Conservation (phyloP, 2,888 invertebrate genomes). For the Drosophila meridiana region DNA sequence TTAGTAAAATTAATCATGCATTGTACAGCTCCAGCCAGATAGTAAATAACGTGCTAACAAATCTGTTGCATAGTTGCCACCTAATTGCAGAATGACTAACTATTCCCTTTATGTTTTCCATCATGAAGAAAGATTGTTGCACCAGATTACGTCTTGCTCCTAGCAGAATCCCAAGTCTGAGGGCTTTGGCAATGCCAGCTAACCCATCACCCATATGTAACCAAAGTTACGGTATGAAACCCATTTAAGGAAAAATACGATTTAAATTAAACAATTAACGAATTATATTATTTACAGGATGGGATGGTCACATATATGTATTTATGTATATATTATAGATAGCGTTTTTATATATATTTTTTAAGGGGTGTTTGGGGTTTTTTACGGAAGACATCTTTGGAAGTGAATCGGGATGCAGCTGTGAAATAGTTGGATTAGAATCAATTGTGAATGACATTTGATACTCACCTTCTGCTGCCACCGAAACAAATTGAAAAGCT, state of each 20-base stretch:
- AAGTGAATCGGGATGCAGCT: constrained; percentile 24
- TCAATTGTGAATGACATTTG: background rate
- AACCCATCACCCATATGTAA: too few species aligned
- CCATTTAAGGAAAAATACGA: background rate
- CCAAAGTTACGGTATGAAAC: background rate
- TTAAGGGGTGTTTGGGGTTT: constrained; percentile 25
- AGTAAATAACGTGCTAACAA: background rate
- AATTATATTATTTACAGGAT: constrained; percentile 2
- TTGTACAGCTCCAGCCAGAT: too few species aligned
- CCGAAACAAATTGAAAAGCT: constrained; percentile 28
- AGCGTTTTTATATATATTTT: background rate
- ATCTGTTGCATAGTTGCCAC: too few species aligned
- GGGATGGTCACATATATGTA: background rate
- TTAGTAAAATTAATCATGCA: too few species aligned
- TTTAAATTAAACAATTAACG: background rate
- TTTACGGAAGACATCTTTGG: constrained; percentile 41
- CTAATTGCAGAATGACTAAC: too few species aligned
- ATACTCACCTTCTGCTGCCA: constrained; percentile 28
- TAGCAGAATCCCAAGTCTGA: too few species aligned
- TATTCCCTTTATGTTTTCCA: too few species aligned
- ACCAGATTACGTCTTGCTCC: too few species aligned
- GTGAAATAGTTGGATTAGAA: background rate
- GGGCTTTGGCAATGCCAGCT: too few species aligned
- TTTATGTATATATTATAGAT: background rate
- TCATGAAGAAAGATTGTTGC: too few species aligned